Evolutionary conservation across 2,113 vertebrate species (phyloP).

Genomic region (Xerus inauris): DNA sequence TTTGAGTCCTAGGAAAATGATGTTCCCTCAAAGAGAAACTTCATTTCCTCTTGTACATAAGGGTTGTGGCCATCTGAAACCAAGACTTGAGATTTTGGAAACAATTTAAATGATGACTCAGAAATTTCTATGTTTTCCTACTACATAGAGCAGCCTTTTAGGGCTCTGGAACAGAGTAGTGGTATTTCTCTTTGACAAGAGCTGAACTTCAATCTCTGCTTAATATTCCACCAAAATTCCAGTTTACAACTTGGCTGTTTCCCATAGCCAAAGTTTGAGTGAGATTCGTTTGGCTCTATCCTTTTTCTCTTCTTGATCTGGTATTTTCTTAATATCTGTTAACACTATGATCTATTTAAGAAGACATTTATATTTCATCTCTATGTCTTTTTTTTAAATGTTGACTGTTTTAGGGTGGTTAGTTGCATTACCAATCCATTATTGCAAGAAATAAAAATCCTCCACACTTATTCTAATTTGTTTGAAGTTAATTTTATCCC

Average conservation of each 20-base stretch:
- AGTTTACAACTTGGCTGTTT: not conserved
- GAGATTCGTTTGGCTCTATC: not conserved
- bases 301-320: not conserved
- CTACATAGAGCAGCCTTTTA: not conserved
- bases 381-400: not conserved
- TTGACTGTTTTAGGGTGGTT: not conserved
- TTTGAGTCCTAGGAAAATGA: not conserved
- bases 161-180: not conserved
- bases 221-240: not conserved
- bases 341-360: not conserved
- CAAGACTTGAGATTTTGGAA: not conserved
- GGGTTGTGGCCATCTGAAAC: not conserved
- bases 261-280: not conserved
- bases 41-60: not conserved
- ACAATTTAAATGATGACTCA: not conserved
- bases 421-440: not conserved
- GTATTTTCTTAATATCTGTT: not conserved
- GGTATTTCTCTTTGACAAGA: not conserved
- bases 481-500: slow-evolving; percentile 47
- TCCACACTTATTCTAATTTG: not conserved
- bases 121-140: not conserved
- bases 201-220: not conserved
- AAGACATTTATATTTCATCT: not conserved
- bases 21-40: not conserved
- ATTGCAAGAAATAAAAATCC: not conserved